Evolutionary conservation across 1,140 invertebrate genomes (phyloP).

Genomic region (Drosophila obscura): DNA sequence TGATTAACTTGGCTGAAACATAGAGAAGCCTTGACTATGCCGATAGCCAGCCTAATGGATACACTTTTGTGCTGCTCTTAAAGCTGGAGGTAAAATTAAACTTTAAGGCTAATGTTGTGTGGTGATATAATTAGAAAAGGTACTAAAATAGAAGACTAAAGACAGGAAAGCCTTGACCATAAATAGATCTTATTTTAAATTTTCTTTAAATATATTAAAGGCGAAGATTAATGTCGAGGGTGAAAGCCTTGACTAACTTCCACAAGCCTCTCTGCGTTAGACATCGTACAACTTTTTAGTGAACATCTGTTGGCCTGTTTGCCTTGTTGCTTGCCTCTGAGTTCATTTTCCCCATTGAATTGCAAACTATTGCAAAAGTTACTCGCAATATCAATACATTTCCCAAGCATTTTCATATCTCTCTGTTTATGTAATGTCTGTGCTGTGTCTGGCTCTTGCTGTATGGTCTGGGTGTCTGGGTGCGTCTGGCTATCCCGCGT

Average conservation of each 20-base stretch:
- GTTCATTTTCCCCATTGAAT: not conserved
- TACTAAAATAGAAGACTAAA: too few relatives aligned
- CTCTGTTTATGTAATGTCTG: slow-evolving; percentile 22
- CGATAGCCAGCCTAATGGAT: slow-evolving; percentile 2
- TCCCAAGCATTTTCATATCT: slow-evolving; percentile 1
- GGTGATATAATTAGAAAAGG: not conserved
- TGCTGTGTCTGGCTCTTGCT: slow-evolving; percentile 21
- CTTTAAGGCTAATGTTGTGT: not conserved
- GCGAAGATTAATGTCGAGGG: too few relatives aligned
- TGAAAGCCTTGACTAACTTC: too few relatives aligned
- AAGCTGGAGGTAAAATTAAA: not conserved
- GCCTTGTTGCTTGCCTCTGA: not conserved
- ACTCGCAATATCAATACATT: not conserved
- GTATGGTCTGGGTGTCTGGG: not conserved
- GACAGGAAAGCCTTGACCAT: too few relatives aligned
- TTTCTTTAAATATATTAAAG: not conserved
- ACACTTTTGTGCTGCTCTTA: too few relatives aligned
- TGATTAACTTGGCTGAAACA: slow-evolving; percentile 21
- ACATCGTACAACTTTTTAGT: too few relatives aligned
- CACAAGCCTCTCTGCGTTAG: too few relatives aligned
- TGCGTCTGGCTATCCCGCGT: not conserved
- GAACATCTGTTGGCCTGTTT: too few relatives aligned
- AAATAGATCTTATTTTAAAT: not conserved
- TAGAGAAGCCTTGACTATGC: slow-evolving; percentile 3
- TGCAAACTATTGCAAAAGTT: not conserved